Base-by-base conservation (phyloP, 2,113 vertebrate species). In the Suricata suricatta region DNA sequence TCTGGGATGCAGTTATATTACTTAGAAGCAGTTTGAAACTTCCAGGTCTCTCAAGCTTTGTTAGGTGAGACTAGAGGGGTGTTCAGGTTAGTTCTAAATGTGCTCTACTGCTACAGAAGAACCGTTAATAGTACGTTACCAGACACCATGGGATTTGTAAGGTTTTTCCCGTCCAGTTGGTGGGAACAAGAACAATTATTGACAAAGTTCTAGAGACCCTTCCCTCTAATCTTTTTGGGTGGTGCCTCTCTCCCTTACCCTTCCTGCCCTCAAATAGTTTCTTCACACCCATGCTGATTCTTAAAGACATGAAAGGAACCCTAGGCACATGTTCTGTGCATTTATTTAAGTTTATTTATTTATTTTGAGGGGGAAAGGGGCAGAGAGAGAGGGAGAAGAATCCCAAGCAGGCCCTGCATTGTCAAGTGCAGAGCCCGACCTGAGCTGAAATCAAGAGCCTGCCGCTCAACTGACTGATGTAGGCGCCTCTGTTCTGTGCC, bases 251-350 rank as follows among this genome's bases (percentile, higher is more conserved):
- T 76, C 35, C 57, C 33, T 44, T 95, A 72, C 29, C 44, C 38
- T 38, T 76, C 57, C 10, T 57, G 60, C 6, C 57, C 57, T 81
- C 35, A 52, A 88, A n/a, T 27, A 84, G 33, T 85, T 80, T 90
- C 80, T 86, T 86, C 52, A 54, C 16, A 69, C 3, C 13, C 47
- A 64, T 79, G 14, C 81, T 31, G 23, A 64, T 80, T 44, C 47
- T 54, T 80, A 35, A 96, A 90, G n/a, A 80, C 72, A 71, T 90
- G 44, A 47, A 93, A 89, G 35, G 44, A 71, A 85, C 52, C n/a
- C 31, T 72, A n/a, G 29, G 4, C 52, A 54, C 5, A 11, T 54
- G 52, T 54, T 54, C 52, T 54, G 15, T 54, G 52, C 52, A 54
- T 17, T 54, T 54, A 17, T 54, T 17, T 54, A 54, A 54, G 52